These are phyloP conservation scores for Parazoanthus atlanticus DNA, from an alignment of 92 coral and sea anemone genomes.

Conservation along the genomic window DNA sequence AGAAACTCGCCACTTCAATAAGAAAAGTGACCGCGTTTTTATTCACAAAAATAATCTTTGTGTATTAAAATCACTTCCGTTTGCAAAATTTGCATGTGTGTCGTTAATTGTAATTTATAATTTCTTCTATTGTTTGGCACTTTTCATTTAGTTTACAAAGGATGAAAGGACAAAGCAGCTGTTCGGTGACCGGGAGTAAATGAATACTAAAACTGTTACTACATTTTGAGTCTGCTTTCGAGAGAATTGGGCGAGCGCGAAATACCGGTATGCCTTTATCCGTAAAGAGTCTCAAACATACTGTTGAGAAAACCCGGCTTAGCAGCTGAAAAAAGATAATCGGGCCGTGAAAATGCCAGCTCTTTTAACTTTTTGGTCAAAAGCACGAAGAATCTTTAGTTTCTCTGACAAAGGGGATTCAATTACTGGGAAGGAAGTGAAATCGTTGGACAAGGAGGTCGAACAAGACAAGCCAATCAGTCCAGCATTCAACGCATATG, in stretches of 20 bases:
- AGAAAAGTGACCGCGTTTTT: not conserved
- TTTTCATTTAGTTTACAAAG: slow-evolving; percentile 9
- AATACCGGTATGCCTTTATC: not conserved
- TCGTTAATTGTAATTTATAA: not conserved
- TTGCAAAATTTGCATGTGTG: slow-evolving; percentile 4
- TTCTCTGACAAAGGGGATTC: not conserved
- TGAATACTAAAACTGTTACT: not conserved
- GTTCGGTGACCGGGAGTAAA: not conserved
- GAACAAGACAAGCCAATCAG: not conserved
- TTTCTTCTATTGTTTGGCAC: not conserved
- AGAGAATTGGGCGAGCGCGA: not conserved
- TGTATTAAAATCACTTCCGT: not conserved
- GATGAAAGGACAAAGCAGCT: not conserved
- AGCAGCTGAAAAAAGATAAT: not conserved
- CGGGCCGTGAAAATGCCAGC: not conserved
- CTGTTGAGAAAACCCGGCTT: not conserved
- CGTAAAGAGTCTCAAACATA: not conserved
- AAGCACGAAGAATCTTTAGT: slow-evolving; percentile 18
- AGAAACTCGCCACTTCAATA: not conserved
- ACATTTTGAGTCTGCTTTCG: not conserved
- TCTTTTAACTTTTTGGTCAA: not conserved
- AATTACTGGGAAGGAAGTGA: not conserved
- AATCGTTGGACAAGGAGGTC: not conserved
- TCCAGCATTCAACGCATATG: not conserved
- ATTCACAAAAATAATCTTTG: not conserved